Base-by-base conservation (phyloP, 2,888 invertebrate genomes). In the Lutraria lutraria region DNA sequence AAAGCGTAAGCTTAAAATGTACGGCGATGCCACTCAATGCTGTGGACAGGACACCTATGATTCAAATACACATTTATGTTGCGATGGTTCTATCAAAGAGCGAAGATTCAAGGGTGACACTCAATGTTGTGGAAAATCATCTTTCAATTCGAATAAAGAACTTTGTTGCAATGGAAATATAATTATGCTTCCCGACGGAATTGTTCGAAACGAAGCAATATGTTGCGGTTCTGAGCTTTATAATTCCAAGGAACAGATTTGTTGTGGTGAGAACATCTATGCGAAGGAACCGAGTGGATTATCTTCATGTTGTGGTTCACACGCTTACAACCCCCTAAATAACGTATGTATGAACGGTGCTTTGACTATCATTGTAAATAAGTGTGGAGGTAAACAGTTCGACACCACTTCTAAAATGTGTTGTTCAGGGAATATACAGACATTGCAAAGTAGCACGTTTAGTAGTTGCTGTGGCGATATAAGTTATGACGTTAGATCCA, bases 1-100 rank as follows among this genome's bases (percentile, higher is more conserved):
- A 31, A 52, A 63, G 4, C 81, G 83, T 60, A 63, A 81, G 54
- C 83, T 83, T 21, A 63, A 68, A 43, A 80, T 53, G 29, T 87
- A 84, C 60, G 89, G 88, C 2, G 63, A 87, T 76, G 63, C 56
- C 52, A 85, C 89, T n/a, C 53, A 85, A 21, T 90, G 89, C 43
- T 90, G 89, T 56, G 87, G 86, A 34, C 29, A 83, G 21, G 81
- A 90, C 29, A 82, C 85, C 25, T 88, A 68, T 52, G 80, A 90
- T 34, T 25, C 87, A 3, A 72, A 68, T 16, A 83, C 82, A 31
- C 86, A 87, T 31, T 34, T 89, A 15, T 89, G 89, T 60, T 89
- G 89, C 68, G 60, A 54, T 34, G 87, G 54, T 31, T 54, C 43
- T 25, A 53, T 87, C 4, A 60, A 43, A 0, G 68, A 84, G 16